Base-by-base conservation (phyloP, 2,113 vertebrate species). In the Erythrolamprus reginae region DNA sequence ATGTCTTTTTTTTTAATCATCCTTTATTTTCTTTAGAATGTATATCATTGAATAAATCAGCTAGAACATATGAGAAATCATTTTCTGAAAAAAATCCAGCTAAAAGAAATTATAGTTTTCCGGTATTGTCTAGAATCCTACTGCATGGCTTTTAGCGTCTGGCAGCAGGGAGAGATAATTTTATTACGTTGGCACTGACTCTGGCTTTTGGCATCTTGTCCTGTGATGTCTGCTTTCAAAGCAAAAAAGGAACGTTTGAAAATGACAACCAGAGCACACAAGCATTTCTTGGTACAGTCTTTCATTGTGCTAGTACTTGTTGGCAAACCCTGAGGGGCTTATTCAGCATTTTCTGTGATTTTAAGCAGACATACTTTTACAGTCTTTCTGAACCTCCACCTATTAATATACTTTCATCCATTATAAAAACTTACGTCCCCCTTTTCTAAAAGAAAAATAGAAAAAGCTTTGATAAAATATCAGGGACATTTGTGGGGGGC, bases 51-150 rank as follows among this genome's bases (percentile, higher is more conserved):
- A 82, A 24, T 48, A 87, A 28, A 10, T 70, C 52, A 85, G 24
- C 28, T 33, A 65, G 55, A 51, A n/a, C 47, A 19, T 85, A 65
- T 90, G 47, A 65, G 47, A 58, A 89, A 4, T 53, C 45, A 3
- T 83, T 86, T 86, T 90, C 89, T 86, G 48, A 21, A 85, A 83
- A 61, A 86, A 91, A 88, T 48, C 21, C 56, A 90, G 8, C 33
- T 82, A 83, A 56, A 91, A 88, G 42, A 83, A 88, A 88, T 88
- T 38, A 87, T 83, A 88, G n/a, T 88, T 91, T 88, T 91, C 86
- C 85, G 55, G 52, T 83, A 52, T 56, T 88, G 86, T 88, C 90
- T 91, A 45, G 70, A 82, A 87, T 90, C 51, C 52, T 82, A 12
- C 58, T 53, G 42, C n/a, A 17, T 56, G 51, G 38, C 42, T 87